Evolutionary conservation across 2,797 vertebrate species (phyloP).

Genomic region (Numenius phaeopus): DNA sequence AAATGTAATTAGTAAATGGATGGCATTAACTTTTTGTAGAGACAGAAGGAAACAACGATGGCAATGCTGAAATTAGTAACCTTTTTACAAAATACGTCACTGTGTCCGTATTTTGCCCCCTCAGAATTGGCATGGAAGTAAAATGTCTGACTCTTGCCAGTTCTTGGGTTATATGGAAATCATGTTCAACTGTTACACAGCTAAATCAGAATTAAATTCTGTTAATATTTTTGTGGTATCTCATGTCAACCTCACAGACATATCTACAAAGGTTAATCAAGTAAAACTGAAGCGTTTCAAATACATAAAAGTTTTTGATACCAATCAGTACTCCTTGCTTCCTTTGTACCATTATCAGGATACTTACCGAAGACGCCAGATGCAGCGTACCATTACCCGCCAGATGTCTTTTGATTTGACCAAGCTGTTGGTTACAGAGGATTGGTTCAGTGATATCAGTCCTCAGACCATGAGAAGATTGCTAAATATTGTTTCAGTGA

Average conservation of each 20-base stretch:
- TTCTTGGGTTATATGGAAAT: not conserved
- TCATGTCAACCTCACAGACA: not conserved
- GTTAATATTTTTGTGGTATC: not conserved
- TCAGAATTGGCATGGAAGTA: not conserved
- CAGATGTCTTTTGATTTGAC: constrained; percentile 98
- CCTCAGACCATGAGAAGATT: constrained; percentile 96
- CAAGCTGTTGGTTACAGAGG: constrained; percentile 94
- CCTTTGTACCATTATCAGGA: constrained; percentile 80
- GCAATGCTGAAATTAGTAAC: not conserved
- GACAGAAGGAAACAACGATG: not conserved
- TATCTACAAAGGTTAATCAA: not conserved
- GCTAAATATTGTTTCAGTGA: constrained; percentile 97
- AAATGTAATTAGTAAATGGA: not conserved
- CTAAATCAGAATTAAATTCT: not conserved
- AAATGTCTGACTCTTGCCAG: not conserved
- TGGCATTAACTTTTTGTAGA: not conserved
- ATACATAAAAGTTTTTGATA: not conserved
- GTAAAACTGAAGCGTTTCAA: not conserved
- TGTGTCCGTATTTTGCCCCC: not conserved
- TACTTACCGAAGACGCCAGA: constrained; percentile 92
- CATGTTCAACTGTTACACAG: not conserved
- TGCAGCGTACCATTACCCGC: constrained; percentile 91
- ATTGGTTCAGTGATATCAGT: constrained; percentile 98
- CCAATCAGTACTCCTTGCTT: not conserved
- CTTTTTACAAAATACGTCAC: not conserved